Conservation (phyloP, 1,140 invertebrate genomes). For the Sinonovacula constricta region DNA sequence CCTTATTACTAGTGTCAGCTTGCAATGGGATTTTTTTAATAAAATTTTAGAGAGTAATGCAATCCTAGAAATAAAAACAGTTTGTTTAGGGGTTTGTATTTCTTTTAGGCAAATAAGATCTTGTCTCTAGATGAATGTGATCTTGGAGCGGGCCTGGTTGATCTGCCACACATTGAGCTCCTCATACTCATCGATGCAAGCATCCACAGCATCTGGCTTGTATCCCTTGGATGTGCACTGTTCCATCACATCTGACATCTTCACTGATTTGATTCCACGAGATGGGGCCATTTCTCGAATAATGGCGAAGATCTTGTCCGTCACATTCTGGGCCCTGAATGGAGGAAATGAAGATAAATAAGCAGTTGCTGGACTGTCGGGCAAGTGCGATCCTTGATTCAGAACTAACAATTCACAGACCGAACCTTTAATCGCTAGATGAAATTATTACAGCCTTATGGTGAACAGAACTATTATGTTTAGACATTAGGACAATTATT, state of each 20-base stretch:
- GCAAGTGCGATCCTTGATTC: too few relatives aligned
- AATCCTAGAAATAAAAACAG: not conserved
- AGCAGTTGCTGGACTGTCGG: too few relatives aligned
- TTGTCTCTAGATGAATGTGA: slow-evolving; percentile 74
- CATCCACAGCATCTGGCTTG: slow-evolving; percentile 91
- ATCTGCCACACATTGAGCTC: slow-evolving; percentile 97
- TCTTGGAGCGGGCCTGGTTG: slow-evolving; percentile 81
- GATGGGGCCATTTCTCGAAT: slow-evolving; percentile 90
- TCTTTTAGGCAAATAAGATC: not conserved
- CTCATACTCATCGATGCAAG: slow-evolving; percentile 96
- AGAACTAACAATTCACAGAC: too few relatives aligned
- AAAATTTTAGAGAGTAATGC: too few relatives aligned
- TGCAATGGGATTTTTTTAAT: too few relatives aligned
- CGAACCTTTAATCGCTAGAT: too few relatives aligned
- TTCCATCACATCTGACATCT: slow-evolving; percentile 89
- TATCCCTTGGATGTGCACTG: slow-evolving; percentile 93
- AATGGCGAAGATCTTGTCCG: slow-evolving; percentile 91
- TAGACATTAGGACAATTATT: too few relatives aligned
- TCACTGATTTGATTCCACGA: slow-evolving; percentile 80
- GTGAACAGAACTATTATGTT: too few relatives aligned
- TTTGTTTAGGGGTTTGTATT: not conserved
- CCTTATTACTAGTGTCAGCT: too few relatives aligned
- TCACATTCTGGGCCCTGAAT: slow-evolving; percentile 85
- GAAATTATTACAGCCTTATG: too few relatives aligned
- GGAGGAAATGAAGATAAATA: too few relatives aligned